phyloP scores from a whole-genome alignment of 2,113 vertebrate species.

The Austrofundulus limnaeus region DNA sequence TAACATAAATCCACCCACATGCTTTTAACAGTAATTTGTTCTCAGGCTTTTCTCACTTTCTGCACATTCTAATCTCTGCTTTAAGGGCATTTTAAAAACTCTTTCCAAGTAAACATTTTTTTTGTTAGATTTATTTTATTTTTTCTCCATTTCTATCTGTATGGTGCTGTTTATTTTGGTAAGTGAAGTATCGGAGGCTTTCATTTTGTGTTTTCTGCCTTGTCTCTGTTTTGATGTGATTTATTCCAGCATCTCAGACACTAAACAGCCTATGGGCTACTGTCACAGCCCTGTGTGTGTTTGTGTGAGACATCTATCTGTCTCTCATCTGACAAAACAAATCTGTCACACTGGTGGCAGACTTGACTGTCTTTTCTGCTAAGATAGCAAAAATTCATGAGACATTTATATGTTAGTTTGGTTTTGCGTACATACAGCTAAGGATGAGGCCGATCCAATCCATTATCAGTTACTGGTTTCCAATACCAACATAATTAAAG shows the following conservation, averaged over 20 bases:
- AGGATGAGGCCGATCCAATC: too few species aligned
- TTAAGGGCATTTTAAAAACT: background rate
- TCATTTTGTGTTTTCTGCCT: constrained; percentile 53
- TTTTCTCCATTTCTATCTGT: constrained; percentile 15
- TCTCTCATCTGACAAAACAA: constrained; percentile 60
- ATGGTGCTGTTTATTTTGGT: constrained; percentile 29
- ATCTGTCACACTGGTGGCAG: constrained; percentile 58
- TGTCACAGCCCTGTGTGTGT: constrained; percentile 48
- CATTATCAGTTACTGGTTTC: too few species aligned
- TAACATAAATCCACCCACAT: background rate
- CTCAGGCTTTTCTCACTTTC: background rate
- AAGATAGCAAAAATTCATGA: constrained; percentile 56
- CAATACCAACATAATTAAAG: too few species aligned
- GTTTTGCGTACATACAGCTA: background rate
- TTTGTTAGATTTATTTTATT: constrained; percentile 9
- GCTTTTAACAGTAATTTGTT: background rate
- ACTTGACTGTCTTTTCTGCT: constrained; percentile 50
- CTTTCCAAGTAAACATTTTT: constrained; percentile 4
- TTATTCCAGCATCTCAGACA: constrained; percentile 64
- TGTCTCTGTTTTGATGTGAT: constrained; percentile 64
- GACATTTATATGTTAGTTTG: constrained; percentile 30
- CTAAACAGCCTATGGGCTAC: constrained; percentile 60
- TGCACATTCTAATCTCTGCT: constrained; percentile 15
- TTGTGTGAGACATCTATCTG: constrained; percentile 47
- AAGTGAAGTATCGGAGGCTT: constrained; percentile 47